Evolutionary conservation across 2,888 invertebrate species (phyloP), one percentile per base, ranked within the genome.

Genomic region (Drosophila picticornis): DNA sequence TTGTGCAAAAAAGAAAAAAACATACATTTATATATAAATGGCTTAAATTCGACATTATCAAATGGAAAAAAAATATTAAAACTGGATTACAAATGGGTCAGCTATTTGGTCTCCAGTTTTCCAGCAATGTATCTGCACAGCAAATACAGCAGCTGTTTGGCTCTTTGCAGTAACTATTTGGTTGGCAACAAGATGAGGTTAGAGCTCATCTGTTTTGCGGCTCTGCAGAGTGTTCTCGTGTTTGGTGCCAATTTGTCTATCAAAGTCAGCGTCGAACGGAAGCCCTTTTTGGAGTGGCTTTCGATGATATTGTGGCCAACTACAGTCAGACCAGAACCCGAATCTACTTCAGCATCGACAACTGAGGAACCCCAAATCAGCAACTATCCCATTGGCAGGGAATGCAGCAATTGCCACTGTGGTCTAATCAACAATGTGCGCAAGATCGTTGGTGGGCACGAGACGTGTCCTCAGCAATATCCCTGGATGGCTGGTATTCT

Each of bases 391-490:
- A 2, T n/a, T 1, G 80, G 65, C 0, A n/a, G 71, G 6, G 70
- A 81, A 3, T 90, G 90, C 38, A 31, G 6, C 10, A 11, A 46
- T 29, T 87, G 86, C 27, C 96, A 94, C 89, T 96, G 97, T 82
- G 97, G 97, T 0, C 91, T 96, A 59, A 94, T 96, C 0, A 95
- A 96, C 69, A 95, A 95, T 10, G 64, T 76, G 27, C 94, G 95
- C 34, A 95, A 96, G 59, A 96, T 97, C 64, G 96, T 97, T 0
- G 97, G 96, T 1, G 97, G 97, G 0, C 94, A 95, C 46, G 96
- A 96, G 91, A 96, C 96, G 0, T 94, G 95, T 88, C 94, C 95
- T 27, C 95, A 96, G 91, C 95, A 96, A 91, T 91, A 91, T 76
- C 96, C 96, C 1, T 97, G 92, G 92, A 96, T 97, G 95, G 95